Conservation (phyloP, 35 echinoderm and acorn worm genomes). For the Strongylocentrotus purpuratus region DNA sequence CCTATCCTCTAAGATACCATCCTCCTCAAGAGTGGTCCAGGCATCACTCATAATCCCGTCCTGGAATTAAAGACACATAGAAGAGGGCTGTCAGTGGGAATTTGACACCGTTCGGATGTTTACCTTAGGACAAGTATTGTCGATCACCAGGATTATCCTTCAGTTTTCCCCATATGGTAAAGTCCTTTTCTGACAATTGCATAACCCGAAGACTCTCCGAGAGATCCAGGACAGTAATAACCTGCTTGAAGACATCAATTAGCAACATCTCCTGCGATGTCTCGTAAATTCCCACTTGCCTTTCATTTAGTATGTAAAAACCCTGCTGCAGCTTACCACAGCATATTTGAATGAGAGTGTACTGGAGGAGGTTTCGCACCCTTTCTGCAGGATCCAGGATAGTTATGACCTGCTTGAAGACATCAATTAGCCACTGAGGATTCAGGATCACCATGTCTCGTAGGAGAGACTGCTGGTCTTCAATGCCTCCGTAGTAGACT, state of each 20-base stretch:
- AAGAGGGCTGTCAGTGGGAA: no score
- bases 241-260: slow-evolving; percentile 67
- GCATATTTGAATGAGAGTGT: no score
- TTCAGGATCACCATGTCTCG: slow-evolving; percentile 62
- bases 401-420: slow-evolving; percentile 66
- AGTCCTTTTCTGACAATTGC: no score
- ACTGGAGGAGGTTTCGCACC: neutral
- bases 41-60: slow-evolving; percentile 48
- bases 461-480: neutral
- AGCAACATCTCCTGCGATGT: slow-evolving; percentile 39
- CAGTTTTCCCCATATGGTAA: no score
- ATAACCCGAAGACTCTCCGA: no score
- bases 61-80: neutral
- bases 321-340: no score
- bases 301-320: no score
- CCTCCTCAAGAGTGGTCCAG: slow-evolving; percentile 55
- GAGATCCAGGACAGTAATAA: no score
- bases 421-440: slow-evolving; percentile 72
- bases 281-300: no score
- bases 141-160: no score
- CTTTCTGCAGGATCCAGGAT: slow-evolving; percentile 28
- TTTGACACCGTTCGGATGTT: no score
- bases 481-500: slow-evolving; percentile 55
- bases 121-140: no score
- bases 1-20: slow-evolving; percentile 51